These are phyloP conservation scores for Peromyscus attwateri DNA, from an alignment of 2,797 vertebrate genomes.

Conservation along the genomic window DNA sequence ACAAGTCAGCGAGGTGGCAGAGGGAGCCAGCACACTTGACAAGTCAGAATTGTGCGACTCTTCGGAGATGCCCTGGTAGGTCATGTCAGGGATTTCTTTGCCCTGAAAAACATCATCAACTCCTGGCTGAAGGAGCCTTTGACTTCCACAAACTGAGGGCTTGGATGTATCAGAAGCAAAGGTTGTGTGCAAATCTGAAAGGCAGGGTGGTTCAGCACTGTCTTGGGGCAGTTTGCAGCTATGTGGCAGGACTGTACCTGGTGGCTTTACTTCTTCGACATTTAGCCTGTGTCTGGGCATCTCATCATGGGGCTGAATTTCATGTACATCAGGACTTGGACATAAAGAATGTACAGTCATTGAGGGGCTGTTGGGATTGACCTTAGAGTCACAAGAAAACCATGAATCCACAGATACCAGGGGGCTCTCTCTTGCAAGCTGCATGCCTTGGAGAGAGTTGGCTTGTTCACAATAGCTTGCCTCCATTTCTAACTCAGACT, in stretches of 20 bases:
- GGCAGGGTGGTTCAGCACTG: slow-evolving; percentile 63
- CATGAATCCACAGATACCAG: slow-evolving; percentile 89
- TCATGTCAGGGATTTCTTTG: neutral
- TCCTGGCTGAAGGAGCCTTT: slow-evolving; percentile 31
- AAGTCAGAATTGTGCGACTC: slow-evolving; percentile 45
- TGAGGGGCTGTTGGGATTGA: slow-evolving; percentile 83
- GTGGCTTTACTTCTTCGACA: slow-evolving; percentile 83
- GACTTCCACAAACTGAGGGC: slow-evolving; percentile 34
- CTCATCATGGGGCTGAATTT: slow-evolving; percentile 60
- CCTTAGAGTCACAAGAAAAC: slow-evolving; percentile 90
- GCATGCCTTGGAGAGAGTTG: slow-evolving; percentile 75
- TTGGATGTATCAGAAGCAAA: slow-evolving; percentile 79
- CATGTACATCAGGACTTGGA: slow-evolving; percentile 80
- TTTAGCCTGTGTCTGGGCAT: slow-evolving; percentile 78
- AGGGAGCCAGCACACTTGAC: slow-evolving; percentile 34
- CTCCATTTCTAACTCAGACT: slow-evolving; percentile 78
- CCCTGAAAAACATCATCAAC: neutral
- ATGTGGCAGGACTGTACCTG: slow-evolving; percentile 77
- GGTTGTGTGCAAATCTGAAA: slow-evolving; percentile 37
- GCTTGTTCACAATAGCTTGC: slow-evolving; percentile 64
- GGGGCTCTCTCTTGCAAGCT: slow-evolving; percentile 84
- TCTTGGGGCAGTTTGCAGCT: slow-evolving; percentile 73
- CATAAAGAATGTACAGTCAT: slow-evolving; percentile 82
- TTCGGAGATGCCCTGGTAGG: slow-evolving; percentile 30
- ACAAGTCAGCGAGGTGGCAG: slow-evolving; percentile 69